A percentile compares a stretch with the other conserved stretches of the same genome.
These are phyloP conservation scores for Strigamia crassipes DNA, from an alignment of 2,888 invertebrate species.

Conservation along the genomic window DNA sequence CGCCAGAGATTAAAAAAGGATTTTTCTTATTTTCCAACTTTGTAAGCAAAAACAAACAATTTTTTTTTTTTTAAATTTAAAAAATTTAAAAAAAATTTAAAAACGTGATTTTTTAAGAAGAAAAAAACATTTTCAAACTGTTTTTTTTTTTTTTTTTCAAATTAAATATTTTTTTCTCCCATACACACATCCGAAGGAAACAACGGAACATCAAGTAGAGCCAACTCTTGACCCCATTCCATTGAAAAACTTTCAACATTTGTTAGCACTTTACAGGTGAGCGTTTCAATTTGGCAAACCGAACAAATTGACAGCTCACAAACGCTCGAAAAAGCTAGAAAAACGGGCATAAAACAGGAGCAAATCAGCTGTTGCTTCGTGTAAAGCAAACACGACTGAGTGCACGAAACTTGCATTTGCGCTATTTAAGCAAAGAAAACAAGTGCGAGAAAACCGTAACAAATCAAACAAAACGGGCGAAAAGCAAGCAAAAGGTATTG, in stretches of 20 bases:
- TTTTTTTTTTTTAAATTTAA: no score
- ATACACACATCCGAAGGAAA: background rate
- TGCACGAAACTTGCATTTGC: background rate
- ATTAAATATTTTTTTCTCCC: background rate
- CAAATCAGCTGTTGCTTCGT: constrained; percentile 20
- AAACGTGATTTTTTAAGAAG: no score
- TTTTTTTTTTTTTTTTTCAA: no score
- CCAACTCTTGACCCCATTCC: constrained; percentile 15
- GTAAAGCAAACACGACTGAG: background rate
- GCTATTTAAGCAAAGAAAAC: background rate
- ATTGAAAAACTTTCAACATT: background rate
- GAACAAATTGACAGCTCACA: background rate
- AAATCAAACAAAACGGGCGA: background rate
- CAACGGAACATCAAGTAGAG: background rate
- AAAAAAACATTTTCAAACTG: no score
- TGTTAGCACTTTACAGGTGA: background rate
- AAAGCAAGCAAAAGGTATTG: background rate
- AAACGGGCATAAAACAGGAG: background rate
- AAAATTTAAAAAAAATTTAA: no score
- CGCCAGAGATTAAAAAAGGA: background rate
- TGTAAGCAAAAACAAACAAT: background rate
- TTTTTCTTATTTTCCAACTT: background rate
- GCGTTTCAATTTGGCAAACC: background rate
- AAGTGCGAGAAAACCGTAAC: background rate
- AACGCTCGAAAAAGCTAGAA: background rate